Base-by-base conservation (phyloP, 2,113 vertebrate species). In the Paraplagusia blochii region DNA sequence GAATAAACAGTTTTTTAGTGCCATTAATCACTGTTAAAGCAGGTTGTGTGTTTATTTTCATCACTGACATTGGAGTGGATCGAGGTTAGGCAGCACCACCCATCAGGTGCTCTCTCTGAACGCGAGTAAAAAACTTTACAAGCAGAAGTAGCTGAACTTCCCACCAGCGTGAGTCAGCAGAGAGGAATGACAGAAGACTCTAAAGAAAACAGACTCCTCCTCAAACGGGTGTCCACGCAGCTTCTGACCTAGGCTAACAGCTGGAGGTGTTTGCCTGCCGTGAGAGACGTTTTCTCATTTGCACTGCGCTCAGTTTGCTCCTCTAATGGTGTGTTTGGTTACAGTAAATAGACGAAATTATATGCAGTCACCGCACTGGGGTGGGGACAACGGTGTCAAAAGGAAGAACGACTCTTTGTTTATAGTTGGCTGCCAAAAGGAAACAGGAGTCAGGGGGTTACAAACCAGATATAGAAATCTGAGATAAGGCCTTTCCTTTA, bases 301-400 rank as follows among this genome's bases (percentile, higher is more conserved):
- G 58, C 53, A 40, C 55, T 72, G 45, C 45, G 60, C 64, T 67
- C 66, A 43, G 34, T 72, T 62, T 47, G 58, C 62, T 64, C 55
- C 53, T 40, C 72, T 87, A 83, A 87, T 85, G 81, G 80, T 38
- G 49, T 72, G 71, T 82, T 87, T 87, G 85, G 82, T 84, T 53
- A 44, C 40, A 1, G 14, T 6, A 9, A 70, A 68, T n/a, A 62
- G 45, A 79, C 73, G 79, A 81, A 87, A 84, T 82, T 22, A 76
- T 75, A 58, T 71, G 44, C 46, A 61, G 58, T 65, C 79, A 62
- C 84, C 58, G 11, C 14, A 3, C 9, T 53, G 12, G 46, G 51
- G 48, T 48, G 46, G 58, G 58, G 64, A 58, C 56, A 60, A 69
- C 44, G 16, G 51, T 40, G 63, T 74, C 45, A 46, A 40, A 4